Conservation (phyloP, 2,888 invertebrate species). For the Eupithecia pulchellata region DNA sequence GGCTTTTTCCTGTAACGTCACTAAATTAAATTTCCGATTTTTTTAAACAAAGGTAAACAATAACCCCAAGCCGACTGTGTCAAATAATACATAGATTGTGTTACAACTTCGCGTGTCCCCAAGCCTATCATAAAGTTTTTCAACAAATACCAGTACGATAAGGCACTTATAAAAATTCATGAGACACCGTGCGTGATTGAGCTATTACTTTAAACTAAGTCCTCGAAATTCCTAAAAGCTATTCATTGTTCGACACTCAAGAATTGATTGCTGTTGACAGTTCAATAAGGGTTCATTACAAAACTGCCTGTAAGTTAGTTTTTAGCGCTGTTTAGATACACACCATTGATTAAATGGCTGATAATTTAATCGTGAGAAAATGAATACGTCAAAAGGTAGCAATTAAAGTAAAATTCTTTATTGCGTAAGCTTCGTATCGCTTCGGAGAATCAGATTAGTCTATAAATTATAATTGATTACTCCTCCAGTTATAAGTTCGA, state of each 20-base stretch:
- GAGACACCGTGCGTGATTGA: slow-evolving; percentile 33
- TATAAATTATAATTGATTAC: slow-evolving; percentile 31
- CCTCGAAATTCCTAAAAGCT: slow-evolving; percentile 46
- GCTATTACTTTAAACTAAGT: slow-evolving; percentile 40
- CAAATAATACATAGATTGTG: slow-evolving; percentile 29
- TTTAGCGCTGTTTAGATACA: slow-evolving; percentile 22
- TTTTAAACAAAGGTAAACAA: slow-evolving; percentile 8
- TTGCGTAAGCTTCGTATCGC: slow-evolving; percentile 39
- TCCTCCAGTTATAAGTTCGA: slow-evolving; percentile 22
- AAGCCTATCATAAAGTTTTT: slow-evolving; percentile 38
- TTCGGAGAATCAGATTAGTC: slow-evolving; percentile 34
- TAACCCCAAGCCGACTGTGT: slow-evolving; percentile 24
- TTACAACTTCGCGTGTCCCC: slow-evolving; percentile 34
- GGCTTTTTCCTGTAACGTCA: no score
- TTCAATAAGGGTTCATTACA: slow-evolving; percentile 48
- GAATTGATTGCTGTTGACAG: slow-evolving; percentile 58
- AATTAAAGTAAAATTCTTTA: slow-evolving; percentile 40
- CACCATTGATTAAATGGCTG: slow-evolving; percentile 22
- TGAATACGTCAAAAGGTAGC: slow-evolving; percentile 40
- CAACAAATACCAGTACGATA: slow-evolving; percentile 35
- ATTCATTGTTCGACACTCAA: slow-evolving; percentile 49
- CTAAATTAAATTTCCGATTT: no score
- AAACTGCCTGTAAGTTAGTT: slow-evolving; percentile 24
- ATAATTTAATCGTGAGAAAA: slow-evolving; percentile 60
- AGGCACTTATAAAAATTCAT: slow-evolving; percentile 41